Evolutionary conservation across 2,113 vertebrate species (phyloP), one percentile per base, ranked within the genome.

Genomic region (Herpailurus yagouaroundi): DNA sequence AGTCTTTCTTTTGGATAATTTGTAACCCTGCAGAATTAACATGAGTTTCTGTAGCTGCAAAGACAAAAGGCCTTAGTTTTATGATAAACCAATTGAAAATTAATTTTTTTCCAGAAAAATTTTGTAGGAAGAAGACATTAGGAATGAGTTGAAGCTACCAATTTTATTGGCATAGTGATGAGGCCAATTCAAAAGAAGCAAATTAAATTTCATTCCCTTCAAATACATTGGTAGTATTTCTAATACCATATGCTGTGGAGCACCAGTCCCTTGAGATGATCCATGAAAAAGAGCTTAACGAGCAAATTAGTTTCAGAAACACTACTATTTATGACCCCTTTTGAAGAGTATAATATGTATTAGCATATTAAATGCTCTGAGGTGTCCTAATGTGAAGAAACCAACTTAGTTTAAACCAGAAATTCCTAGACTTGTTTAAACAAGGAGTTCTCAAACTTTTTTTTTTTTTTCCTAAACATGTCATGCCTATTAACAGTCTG

Each of bases 271-370:
- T 36, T 23, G 19, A 90, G 52, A 52, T 33, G 27, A 36, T n/a
- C 41, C 11, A 81, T 27, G 52, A 57, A 68, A 82, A 91, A n/a
- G 36, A 87, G 15, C 33, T 57, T 94, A 81, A 83, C 2, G 19
- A 95, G 64, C 57, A 96, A 84, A 48, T 85, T 92, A 77, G 31
- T 84, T 96, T 91, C 52, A 91, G 69, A 96, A 89, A 91, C 6
- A 85, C 21, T 36, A 13, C 57, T 84, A 91, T 63, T 31, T 82
- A 38, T 68, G 73, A 85, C 11, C 31, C 25, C n/a, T 29, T 94
- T 81, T 81, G 76, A 74, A 88, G 50, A 74, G 5, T 36, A 29
- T 38, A 77, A 50, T 74, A 18, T 50, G 3, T 41, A 18, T 45
- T 88, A 91, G 8, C 33, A 76, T n/a, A 91, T 33, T 69, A 66